phyloP scores from a whole-genome alignment of 2,113 vertebrate species.

The Brachypodius melanocephalos region DNA sequence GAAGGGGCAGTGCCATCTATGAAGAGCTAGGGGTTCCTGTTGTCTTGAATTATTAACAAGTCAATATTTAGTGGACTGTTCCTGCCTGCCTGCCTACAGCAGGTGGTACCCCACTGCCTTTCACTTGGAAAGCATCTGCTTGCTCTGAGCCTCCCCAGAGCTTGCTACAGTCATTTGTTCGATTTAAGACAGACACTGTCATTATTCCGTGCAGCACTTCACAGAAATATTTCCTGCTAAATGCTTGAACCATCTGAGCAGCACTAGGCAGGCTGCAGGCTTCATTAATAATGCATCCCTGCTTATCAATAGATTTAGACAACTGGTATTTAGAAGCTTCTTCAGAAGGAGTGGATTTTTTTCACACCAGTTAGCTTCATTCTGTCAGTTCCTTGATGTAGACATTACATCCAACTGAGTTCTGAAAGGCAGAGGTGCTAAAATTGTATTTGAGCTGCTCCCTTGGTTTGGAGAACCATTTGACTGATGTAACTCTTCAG shows the following conservation, averaged over 20 bases:
- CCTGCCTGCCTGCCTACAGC: conserved; percentile 70
- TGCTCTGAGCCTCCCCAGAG: conserved; percentile 70
- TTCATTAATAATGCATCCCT: conserved; percentile 86
- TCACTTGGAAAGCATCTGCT: conserved; percentile 72
- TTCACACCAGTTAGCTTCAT: conserved; percentile 78
- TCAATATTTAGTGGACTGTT: conserved; percentile 66
- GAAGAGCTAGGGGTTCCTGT: conserved; percentile 71
- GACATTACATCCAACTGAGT: conserved; percentile 77
- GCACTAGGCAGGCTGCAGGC: conserved; percentile 76
- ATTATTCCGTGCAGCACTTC: conserved; percentile 76
- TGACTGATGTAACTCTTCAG: conserved; percentile 43
- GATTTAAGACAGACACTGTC: conserved; percentile 82
- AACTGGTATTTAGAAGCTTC: conserved; percentile 83
- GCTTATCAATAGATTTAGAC: conserved; percentile 88
- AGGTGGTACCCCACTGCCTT: conserved; percentile 73
- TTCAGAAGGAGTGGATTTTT: conserved; percentile 74
- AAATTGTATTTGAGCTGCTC: conserved; percentile 61
- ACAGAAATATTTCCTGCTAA: conserved; percentile 78
- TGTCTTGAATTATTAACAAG: conserved; percentile 79
- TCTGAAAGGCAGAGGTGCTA: conserved; percentile 74
- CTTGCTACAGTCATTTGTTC: conserved; percentile 76
- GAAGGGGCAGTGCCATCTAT: conserved; percentile 61
- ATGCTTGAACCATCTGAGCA: conserved; percentile 82
- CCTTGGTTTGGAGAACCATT: conserved; percentile 52
- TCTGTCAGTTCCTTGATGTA: conserved; percentile 81